A percentile compares a stretch with the other conserved stretches of the same genome.
These are phyloP conservation scores for Pogonomyrmex barbatus DNA, from an alignment of 1,140 invertebrate genomes.

Conservation along the genomic window DNA sequence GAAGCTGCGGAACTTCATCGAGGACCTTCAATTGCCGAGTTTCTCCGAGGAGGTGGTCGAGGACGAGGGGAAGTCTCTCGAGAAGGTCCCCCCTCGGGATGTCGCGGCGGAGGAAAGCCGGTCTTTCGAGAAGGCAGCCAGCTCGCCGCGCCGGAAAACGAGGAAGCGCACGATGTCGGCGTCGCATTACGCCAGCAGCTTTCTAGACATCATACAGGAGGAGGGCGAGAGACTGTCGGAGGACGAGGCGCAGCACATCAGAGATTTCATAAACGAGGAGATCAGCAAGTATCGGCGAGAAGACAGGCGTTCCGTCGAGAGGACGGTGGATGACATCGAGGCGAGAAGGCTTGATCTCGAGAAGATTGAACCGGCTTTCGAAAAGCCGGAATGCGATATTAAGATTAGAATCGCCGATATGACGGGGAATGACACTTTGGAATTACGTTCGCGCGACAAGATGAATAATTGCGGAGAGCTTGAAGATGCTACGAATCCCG, in stretches of 20 bases:
- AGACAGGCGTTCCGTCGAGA: slow-evolving; percentile 71
- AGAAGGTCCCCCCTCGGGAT: slow-evolving; percentile 71
- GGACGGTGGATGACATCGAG: slow-evolving; percentile 75
- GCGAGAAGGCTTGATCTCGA: slow-evolving; percentile 67
- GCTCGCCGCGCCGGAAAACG: slow-evolving; percentile 79
- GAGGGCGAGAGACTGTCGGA: slow-evolving; percentile 85
- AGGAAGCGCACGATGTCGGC: slow-evolving; percentile 87
- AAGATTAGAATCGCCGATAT: slow-evolving; percentile 16
- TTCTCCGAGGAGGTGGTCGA: slow-evolving; percentile 78
- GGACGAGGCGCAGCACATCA: slow-evolving; percentile 80
- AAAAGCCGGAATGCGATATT: not conserved
- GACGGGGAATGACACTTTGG: not conserved
- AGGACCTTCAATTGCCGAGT: slow-evolving; percentile 87
- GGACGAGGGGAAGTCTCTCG: slow-evolving; percentile 18
- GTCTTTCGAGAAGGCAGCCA: slow-evolving; percentile 35
- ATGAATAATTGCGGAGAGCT: not conserved
- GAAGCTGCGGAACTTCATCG: slow-evolving; percentile 87
- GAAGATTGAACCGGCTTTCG: not conserved
- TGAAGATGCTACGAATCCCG: not conserved
- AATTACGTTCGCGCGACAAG: slow-evolving; percentile 16
- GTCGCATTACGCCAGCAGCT: slow-evolving; percentile 87
- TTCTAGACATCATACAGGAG: slow-evolving; percentile 90
- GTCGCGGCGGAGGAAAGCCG: slow-evolving; percentile 59
- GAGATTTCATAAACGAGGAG: slow-evolving; percentile 86
- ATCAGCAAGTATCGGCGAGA: slow-evolving; percentile 86